These are phyloP conservation scores for Ochropleura plecta DNA, from an alignment of 2,888 invertebrate genomes.

Conservation along the genomic window DNA sequence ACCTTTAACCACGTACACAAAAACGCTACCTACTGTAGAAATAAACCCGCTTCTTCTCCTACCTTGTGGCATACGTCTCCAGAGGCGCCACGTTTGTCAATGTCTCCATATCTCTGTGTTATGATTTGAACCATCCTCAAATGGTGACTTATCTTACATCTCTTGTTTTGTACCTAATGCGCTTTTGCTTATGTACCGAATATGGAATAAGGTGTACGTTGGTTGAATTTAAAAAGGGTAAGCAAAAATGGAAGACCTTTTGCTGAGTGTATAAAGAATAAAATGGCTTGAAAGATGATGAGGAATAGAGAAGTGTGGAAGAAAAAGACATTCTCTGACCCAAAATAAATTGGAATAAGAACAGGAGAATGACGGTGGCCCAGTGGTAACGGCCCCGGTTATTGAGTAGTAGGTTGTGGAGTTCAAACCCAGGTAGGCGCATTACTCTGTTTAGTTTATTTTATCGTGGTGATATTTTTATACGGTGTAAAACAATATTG, in stretches of 20 bases:
- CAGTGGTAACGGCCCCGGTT: no score
- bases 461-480: no score
- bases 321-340: no score
- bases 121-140: conserved; percentile 83
- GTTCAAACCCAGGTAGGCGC: no score
- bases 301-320: no score
- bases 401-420: no score
- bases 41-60: conserved; percentile 14
- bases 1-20: background rate
- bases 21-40: background rate
- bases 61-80: conserved; percentile 64
- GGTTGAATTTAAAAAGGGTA: conserved; percentile 2
- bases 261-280: no score
- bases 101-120: conserved; percentile 80
- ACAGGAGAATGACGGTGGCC: no score
- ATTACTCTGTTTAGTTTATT: no score
- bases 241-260: background rate
- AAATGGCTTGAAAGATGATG: no score
- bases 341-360: no score
- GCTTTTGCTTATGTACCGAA: conserved; percentile 47
- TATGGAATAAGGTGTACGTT: conserved; percentile 22
- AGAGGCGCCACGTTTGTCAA: conserved; percentile 80
- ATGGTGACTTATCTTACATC: conserved; percentile 79
- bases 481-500: no score
- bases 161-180: conserved; percentile 61